A percentile compares a stretch with the other conserved stretches of the same genome.
Evolutionary conservation across 2,797 vertebrate species (phyloP).

Genomic region (Hapalemur alaotrensis): DNA sequence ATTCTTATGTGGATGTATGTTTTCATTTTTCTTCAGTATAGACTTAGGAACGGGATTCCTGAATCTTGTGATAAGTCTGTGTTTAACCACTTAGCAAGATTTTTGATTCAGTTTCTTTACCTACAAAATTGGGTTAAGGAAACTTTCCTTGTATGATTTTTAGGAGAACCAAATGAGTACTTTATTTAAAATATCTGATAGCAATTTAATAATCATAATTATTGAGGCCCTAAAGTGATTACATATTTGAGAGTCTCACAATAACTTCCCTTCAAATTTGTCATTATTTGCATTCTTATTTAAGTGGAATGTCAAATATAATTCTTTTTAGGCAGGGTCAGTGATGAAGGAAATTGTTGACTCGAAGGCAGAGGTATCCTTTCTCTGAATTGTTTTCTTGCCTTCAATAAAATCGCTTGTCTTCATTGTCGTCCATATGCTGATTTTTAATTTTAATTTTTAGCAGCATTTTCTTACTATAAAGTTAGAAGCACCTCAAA

Average conservation of each 20-base stretch:
- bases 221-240: neutral
- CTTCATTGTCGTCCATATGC: neutral
- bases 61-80: neutral
- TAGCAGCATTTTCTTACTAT: neutral
- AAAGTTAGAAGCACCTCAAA: neutral
- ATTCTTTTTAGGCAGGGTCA: neutral
- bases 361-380: neutral
- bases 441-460: slow-evolving; percentile 20
- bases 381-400: neutral
- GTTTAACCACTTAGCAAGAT: neutral
- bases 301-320: neutral
- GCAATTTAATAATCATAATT: slow-evolving; percentile 11
- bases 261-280: neutral
- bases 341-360: neutral
- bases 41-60: neutral
- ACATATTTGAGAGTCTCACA: neutral
- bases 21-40: neutral
- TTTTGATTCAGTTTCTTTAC: slow-evolving; percentile 2
- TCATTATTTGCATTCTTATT: neutral
- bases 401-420: neutral
- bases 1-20: neutral
- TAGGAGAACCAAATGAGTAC: neutral
- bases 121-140: neutral
- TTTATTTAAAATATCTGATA: neutral
- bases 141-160: neutral